Conservation (phyloP, 2,888 invertebrate genomes). For the Agrochola litura region DNA sequence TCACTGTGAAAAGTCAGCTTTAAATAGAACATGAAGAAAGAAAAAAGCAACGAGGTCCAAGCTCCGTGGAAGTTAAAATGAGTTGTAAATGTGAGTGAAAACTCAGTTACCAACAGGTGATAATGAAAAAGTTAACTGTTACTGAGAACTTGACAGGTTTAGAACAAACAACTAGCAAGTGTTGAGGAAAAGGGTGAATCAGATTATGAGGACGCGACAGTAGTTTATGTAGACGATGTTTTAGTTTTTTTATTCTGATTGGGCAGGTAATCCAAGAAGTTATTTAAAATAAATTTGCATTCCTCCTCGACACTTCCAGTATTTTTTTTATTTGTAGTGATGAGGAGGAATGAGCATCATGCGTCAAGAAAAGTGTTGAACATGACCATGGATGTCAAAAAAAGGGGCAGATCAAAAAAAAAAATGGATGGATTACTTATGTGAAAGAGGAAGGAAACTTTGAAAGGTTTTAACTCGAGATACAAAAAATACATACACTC, state of each 20-base stretch:
- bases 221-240: conserved; percentile 18
- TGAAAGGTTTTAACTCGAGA: not conserved
- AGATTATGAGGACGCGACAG: conserved; percentile 20
- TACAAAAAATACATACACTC: not conserved
- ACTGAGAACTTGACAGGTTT: conserved; percentile 53
- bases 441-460: not conserved
- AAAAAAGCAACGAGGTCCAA: conserved; percentile 37
- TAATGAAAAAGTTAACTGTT: conserved; percentile 65
- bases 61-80: conserved; percentile 62
- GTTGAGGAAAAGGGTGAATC: conserved; percentile 31
- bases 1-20: conserved; percentile 15
- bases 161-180: conserved; percentile 53
- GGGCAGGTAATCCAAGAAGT: not conserved
- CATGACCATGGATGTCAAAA: not conserved
- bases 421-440: not conserved
- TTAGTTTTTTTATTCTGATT: not conserved
- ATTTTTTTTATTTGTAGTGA: not conserved
- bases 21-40: conserved; percentile 30
- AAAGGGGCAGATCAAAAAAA: not conserved
- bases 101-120: conserved; percentile 64
- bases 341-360: not conserved
- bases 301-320: no score
- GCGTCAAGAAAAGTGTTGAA: not conserved
- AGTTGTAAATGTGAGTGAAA: conserved; percentile 67
- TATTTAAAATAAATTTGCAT: not conserved